A percentile compares a stretch with the other conserved stretches of the same genome.
These are phyloP conservation scores for Drosophila pseudoobscura DNA, from an alignment of 1,140 invertebrate species.

Conservation along the genomic window DNA sequence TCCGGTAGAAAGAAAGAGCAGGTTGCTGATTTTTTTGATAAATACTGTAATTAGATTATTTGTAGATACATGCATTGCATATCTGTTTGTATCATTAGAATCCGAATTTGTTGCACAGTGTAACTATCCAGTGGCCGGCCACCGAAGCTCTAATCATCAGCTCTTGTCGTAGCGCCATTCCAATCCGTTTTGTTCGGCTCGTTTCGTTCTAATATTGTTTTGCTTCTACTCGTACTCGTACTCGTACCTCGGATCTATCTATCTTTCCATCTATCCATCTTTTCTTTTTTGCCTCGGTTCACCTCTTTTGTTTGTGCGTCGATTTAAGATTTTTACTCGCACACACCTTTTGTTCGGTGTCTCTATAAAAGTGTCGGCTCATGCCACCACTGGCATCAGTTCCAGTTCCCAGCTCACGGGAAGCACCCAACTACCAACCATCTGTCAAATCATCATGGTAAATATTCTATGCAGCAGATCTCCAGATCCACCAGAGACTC, in stretches of 20 bases:
- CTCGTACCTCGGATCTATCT: neutral
- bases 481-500: neutral
- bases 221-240: conserved; percentile 11
- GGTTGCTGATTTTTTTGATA: too few species aligned
- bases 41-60: neutral
- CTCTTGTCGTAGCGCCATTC: conserved; percentile 32
- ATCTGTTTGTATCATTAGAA: too few species aligned
- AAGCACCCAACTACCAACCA: conserved; percentile 20
- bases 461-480: conserved; percentile 1
- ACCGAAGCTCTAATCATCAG: conserved; percentile 22
- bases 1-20: too few species aligned
- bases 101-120: conserved; percentile 8
- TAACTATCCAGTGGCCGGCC: neutral
- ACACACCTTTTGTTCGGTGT: conserved; percentile 41
- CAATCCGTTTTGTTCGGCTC: conserved; percentile 1
- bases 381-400: conserved; percentile 49
- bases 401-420: conserved; percentile 16
- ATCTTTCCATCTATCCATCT: conserved; percentile 15
- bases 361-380: conserved; percentile 62
- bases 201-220: conserved; percentile 53
- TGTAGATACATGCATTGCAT: neutral
- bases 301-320: conserved; percentile 28
- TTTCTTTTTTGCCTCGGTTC: conserved; percentile 12
- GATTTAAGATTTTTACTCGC: conserved; percentile 43
- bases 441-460: conserved; percentile 42